Percentiles rank a stretch among this genome's conserved stretches.
phyloP scores from a whole-genome alignment of 2,888 invertebrate species.

The Epistrophe grossulariae region DNA sequence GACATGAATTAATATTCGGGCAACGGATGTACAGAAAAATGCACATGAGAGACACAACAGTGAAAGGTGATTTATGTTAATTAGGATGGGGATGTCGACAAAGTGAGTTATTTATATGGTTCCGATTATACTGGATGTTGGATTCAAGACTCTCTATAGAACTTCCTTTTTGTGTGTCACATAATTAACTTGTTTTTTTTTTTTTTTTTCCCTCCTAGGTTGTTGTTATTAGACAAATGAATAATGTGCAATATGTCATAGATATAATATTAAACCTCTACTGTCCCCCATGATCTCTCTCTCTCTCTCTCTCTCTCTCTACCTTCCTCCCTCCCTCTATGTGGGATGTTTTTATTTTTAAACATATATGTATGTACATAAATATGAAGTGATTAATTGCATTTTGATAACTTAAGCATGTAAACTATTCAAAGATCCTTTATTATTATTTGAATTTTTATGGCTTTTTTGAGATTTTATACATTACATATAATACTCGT shows the following conservation, averaged over 20 bases:
- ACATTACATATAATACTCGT: too few relatives aligned
- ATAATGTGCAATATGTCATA: constrained; percentile 36
- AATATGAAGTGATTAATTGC: constrained; percentile 42
- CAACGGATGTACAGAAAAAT: constrained; percentile 67
- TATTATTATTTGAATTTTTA: background rate
- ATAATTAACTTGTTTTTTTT: constrained; percentile 59
- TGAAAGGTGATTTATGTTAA: constrained; percentile 74
- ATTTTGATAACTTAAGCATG: constrained; percentile 37
- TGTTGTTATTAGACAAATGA: constrained; percentile 39
- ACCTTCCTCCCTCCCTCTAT: constrained; percentile 42
- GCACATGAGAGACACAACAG: constrained; percentile 24
- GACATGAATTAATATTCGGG: constrained; percentile 63
- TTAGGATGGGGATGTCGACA: constrained; percentile 65
- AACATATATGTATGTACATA: background rate
- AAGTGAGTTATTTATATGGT: constrained; percentile 69
- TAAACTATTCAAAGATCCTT: background rate
- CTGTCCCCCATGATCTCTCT: too few relatives aligned
- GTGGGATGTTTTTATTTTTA: background rate
- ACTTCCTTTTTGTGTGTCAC: constrained; percentile 71
- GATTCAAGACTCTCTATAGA: constrained; percentile 39
- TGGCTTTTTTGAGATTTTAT: background rate
- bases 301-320: too few relatives aligned
- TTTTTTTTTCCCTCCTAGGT: background rate
- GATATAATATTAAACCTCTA: constrained; percentile 10
- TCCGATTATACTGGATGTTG: constrained; percentile 67